Percentiles rank a stretch among this genome's conserved stretches.
Conservation (phyloP, 2,113 vertebrate genomes). For the Clarias gariepinus region DNA sequence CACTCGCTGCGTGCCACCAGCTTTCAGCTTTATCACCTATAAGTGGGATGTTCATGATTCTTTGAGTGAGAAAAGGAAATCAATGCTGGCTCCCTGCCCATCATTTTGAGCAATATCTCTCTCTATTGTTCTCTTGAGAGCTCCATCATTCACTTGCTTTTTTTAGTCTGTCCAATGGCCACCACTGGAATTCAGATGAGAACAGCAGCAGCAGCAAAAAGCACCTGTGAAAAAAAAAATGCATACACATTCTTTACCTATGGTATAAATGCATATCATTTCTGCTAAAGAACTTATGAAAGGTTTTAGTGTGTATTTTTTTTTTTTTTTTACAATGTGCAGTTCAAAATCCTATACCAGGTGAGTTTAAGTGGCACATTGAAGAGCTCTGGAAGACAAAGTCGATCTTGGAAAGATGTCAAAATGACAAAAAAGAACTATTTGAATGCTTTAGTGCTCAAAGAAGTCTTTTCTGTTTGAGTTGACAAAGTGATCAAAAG, state of each 20-base stretch:
- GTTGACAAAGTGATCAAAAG: background rate
- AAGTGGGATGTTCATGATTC: conserved; percentile 21
- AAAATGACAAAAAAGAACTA: background rate
- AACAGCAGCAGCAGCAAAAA: background rate
- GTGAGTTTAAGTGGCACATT: background rate
- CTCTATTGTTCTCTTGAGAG: conserved; percentile 12
- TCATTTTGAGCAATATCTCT: conserved; percentile 11
- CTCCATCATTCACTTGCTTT: background rate
- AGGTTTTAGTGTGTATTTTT: conserved; percentile 22
- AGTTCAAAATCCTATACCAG: conserved; percentile 13
- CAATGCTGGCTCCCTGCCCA: conserved; percentile 23
- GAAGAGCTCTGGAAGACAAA: background rate
- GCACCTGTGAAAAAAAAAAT: too few species aligned
- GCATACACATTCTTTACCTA: background rate
- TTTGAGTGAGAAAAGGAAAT: conserved; percentile 20
- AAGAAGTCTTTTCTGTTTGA: background rate
- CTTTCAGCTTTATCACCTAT: background rate
- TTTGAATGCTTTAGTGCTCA: background rate
- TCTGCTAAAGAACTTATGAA: background rate
- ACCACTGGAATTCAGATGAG: conserved; percentile 36
- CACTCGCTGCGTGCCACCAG: conserved; percentile 10
- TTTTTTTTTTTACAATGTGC: background rate
- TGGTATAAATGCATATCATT: conserved; percentile 38
- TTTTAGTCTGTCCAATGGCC: background rate
- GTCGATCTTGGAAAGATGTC: conserved; percentile 1